phyloP scores from a whole-genome alignment of 2,797 vertebrate genomes.

The Enteromius viviparus region DNA sequence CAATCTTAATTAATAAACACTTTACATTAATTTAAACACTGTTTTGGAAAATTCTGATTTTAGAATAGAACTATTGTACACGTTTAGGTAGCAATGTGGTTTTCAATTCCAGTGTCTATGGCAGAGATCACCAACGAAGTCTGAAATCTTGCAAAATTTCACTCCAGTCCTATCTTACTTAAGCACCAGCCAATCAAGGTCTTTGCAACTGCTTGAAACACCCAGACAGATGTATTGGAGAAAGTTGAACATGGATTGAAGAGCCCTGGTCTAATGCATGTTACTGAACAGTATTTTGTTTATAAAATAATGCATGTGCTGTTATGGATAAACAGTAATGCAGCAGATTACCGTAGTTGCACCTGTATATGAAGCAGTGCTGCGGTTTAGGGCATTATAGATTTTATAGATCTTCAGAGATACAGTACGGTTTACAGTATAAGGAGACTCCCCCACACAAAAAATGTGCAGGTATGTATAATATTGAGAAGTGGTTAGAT shows the following conservation, averaged over 20 bases:
- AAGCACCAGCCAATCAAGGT: not conserved
- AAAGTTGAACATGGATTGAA: not conserved
- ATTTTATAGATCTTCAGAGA: not conserved
- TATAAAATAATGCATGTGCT: too few species aligned
- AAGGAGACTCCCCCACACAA: not conserved
- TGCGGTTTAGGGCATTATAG: not conserved
- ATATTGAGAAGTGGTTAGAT: not conserved
- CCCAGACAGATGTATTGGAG: not conserved
- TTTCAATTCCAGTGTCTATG: not conserved
- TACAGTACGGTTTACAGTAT: not conserved
- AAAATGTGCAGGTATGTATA: not conserved
- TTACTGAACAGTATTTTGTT: not conserved
- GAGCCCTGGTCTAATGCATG: not conserved
- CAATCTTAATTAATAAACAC: too few species aligned
- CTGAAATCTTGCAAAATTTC: not conserved
- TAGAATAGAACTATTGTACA: not conserved
- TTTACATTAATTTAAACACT: not conserved
- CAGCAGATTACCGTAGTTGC: not conserved
- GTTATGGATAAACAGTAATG: too few species aligned
- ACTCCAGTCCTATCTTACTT: too few species aligned
- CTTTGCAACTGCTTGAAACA: not conserved
- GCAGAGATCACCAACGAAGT: not conserved
- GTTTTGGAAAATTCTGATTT: not conserved
- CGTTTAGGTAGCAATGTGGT: too few species aligned
- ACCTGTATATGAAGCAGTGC: too few species aligned